Conservation (phyloP, 2,888 invertebrate genomes). For the Lycia hirtaria region DNA sequence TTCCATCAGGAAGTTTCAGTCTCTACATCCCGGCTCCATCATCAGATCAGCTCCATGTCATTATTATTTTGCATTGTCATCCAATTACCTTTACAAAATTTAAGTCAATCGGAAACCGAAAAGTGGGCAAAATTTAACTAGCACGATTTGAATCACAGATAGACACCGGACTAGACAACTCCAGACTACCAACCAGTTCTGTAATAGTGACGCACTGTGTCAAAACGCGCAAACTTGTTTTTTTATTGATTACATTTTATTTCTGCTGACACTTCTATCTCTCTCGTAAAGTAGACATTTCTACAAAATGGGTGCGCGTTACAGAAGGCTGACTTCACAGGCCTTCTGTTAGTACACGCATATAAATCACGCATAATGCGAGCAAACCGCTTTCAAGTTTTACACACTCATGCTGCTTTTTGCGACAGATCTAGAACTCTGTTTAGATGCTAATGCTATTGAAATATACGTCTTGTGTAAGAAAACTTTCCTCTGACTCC, state of each 20-base stretch:
- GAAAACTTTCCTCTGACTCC: background rate
- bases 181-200: no score
- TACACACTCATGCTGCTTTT: slow-evolving; percentile 1
- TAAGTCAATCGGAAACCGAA: no score
- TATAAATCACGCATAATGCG: slow-evolving; percentile 5
- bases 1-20: no score
- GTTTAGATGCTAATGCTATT: slow-evolving; percentile 8
- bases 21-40: no score
- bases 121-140: no score
- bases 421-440: background rate
- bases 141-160: no score
- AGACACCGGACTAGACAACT: no score
- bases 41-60: no score
- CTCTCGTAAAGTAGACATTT: background rate
- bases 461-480: slow-evolving; percentile 1
- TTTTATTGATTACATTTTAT: background rate
- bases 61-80: no score
- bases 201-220: no score
- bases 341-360: slow-evolving; percentile 1
- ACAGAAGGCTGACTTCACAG: background rate
- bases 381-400: slow-evolving; percentile 3
- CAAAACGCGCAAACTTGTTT: background rate
- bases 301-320: slow-evolving; percentile 4
- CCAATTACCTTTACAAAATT: no score
- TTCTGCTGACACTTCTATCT: background rate